Evolutionary conservation across 2,888 invertebrate genomes (phyloP).

Genomic region (Siphonodentalium dalli): DNA sequence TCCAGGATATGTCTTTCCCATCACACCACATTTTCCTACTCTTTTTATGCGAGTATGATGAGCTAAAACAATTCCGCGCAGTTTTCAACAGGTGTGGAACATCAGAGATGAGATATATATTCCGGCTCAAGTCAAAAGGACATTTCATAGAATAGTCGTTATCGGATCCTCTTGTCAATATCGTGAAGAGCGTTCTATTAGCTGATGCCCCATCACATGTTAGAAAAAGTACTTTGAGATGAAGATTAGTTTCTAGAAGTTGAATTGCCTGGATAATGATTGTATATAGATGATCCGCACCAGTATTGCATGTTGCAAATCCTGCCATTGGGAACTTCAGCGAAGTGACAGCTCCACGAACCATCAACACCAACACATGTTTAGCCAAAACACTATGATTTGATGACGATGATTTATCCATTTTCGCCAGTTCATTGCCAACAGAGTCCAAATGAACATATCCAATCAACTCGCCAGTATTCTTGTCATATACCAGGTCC

Average conservation of each 20-base stretch:
- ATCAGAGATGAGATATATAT: constrained; percentile 22
- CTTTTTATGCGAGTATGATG: constrained; percentile 9
- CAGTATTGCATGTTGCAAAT: constrained; percentile 26
- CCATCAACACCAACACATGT: constrained; percentile 24
- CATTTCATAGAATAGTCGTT: too few species aligned
- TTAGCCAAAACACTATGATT: too few species aligned
- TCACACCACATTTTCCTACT: constrained; percentile 19
- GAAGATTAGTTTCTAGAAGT: constrained; percentile 18
- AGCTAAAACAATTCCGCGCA: constrained; percentile 21
- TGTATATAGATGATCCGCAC: constrained; percentile 28
- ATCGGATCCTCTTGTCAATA: too few species aligned
- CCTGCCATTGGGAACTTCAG: constrained; percentile 26
- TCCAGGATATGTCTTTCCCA: constrained; percentile 19
- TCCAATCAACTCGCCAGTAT: constrained; percentile 30
- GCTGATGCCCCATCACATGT: constrained; percentile 32
- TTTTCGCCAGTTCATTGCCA: constrained; percentile 26
- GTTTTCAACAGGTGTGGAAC: constrained; percentile 25
- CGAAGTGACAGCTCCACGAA: constrained; percentile 14
- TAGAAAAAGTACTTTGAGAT: constrained; percentile 19
- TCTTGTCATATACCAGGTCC: constrained; percentile 32
- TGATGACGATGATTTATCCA: too few species aligned
- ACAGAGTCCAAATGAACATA: constrained; percentile 23
- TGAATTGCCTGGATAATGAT: constrained; percentile 29
- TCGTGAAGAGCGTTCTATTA: too few species aligned
- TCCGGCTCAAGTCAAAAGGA: constrained; percentile 12